Percentiles rank a stretch among this genome's conserved stretches.
phyloP scores from a whole-genome alignment of 1,140 invertebrate species.

The Drosophila ficusphila region DNA sequence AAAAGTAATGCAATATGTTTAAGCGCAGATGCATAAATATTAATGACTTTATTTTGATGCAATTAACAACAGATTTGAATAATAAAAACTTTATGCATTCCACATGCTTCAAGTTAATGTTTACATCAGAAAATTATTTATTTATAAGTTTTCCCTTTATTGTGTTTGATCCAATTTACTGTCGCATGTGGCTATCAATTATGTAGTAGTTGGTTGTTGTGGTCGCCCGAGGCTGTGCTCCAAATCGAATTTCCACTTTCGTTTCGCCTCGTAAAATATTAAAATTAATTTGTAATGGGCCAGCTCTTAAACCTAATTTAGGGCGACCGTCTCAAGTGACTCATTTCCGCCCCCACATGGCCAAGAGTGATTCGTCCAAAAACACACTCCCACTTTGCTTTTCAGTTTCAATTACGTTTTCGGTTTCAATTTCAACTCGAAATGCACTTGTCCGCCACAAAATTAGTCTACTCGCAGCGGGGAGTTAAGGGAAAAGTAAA shows the following conservation, averaged over 20 bases:
- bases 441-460: slow-evolving; percentile 56
- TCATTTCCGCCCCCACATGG: slow-evolving; percentile 63
- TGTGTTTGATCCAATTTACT: neutral
- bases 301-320: slow-evolving; percentile 36
- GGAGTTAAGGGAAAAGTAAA: slow-evolving; percentile 16
- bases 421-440: slow-evolving; percentile 44
- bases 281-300: slow-evolving; percentile 40
- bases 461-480: slow-evolving; percentile 28
- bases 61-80: no score
- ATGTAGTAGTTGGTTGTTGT: slow-evolving; percentile 4
- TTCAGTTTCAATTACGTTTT: slow-evolving; percentile 36
- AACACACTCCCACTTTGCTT: slow-evolving; percentile 13
- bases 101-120: neutral
- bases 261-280: slow-evolving; percentile 36
- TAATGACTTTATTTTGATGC: no score
- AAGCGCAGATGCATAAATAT: no score
- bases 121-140: no score
- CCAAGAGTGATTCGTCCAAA: neutral
- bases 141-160: neutral
- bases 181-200: slow-evolving; percentile 1
- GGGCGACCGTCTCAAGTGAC: slow-evolving; percentile 40
- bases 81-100: no score
- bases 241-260: slow-evolving; percentile 33
- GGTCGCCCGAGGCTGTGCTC: neutral
- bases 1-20: no score